phyloP scores from a whole-genome alignment of 2,888 invertebrate genomes.

The Cantharis rufa region DNA sequence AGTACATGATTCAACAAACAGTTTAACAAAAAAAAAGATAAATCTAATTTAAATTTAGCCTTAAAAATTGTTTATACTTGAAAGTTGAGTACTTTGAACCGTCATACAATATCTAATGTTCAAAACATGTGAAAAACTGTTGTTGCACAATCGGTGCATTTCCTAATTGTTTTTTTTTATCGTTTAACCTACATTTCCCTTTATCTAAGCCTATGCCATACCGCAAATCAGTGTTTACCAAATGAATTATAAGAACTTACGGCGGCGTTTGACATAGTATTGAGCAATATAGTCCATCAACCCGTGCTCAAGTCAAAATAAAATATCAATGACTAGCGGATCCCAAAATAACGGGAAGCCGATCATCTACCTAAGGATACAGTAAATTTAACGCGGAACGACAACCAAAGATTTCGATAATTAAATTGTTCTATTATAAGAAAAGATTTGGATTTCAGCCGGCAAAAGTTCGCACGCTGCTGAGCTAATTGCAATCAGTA shows the following conservation, averaged over 20 bases:
- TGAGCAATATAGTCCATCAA: not conserved
- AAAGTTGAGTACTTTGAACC: not conserved
- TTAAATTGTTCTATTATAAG: not conserved
- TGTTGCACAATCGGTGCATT: slow-evolving; percentile 19
- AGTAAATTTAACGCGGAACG: not conserved
- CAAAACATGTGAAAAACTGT: not conserved
- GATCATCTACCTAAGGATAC: not conserved
- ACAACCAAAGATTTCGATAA: not conserved
- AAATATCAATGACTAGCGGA: not conserved
- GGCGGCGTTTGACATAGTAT: not conserved
- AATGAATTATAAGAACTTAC: not conserved
- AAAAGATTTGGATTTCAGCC: not conserved
- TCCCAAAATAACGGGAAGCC: not conserved
- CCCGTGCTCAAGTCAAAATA: not conserved
- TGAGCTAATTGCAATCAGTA: not conserved
- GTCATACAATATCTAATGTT: not conserved
- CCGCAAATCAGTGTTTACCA: slow-evolving; percentile 15
- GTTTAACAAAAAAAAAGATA: not conserved
- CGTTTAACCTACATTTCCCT: slow-evolving; percentile 21
- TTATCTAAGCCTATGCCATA: slow-evolving; percentile 10
- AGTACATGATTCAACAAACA: not conserved
- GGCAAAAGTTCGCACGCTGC: not conserved
- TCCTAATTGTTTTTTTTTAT: slow-evolving; percentile 24
- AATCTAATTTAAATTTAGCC: not conserved
- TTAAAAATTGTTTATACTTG: not conserved